Conservation (phyloP, 2,888 invertebrate genomes). For the Miltochrista miniata region DNA sequence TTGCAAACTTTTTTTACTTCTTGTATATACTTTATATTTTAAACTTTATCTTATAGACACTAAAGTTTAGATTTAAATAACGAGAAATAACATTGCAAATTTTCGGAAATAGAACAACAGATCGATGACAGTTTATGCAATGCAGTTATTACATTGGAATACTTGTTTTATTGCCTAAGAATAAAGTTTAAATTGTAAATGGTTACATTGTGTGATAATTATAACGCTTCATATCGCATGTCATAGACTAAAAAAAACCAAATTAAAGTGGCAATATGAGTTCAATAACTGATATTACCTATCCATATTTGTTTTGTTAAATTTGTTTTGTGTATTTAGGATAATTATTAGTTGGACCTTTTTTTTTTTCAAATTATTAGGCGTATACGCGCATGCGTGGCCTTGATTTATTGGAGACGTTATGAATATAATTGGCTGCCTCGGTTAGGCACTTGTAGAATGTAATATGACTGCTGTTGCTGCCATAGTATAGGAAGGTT, state of each 20-base stretch:
- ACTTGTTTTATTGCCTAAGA: background rate
- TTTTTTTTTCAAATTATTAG: background rate
- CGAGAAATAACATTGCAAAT: background rate
- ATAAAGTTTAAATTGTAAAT: background rate
- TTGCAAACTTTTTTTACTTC: conserved; percentile 23
- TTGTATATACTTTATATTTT: conserved; percentile 2
- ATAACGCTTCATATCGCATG: conserved; percentile 55
- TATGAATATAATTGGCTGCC: background rate
- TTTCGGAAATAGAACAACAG: background rate
- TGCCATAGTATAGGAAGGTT: no score
- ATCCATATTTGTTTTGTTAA: conserved; percentile 20
- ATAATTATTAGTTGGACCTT: background rate
- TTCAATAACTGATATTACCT: conserved; percentile 51
- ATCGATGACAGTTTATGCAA: background rate
- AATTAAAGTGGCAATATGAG: conserved; percentile 44
- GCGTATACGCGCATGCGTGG: background rate
- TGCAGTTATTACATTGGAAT: background rate
- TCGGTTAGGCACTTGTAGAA: no score
- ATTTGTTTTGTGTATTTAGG: background rate
- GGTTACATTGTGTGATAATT: conserved; percentile 13
- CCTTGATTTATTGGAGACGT: background rate
- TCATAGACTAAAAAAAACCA: conserved; percentile 48
- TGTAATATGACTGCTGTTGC: no score
- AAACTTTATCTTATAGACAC: background rate
- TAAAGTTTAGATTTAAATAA: background rate